Base-by-base conservation (phyloP, 2,797 vertebrate genomes). In the Sebastes matsubarae region DNA sequence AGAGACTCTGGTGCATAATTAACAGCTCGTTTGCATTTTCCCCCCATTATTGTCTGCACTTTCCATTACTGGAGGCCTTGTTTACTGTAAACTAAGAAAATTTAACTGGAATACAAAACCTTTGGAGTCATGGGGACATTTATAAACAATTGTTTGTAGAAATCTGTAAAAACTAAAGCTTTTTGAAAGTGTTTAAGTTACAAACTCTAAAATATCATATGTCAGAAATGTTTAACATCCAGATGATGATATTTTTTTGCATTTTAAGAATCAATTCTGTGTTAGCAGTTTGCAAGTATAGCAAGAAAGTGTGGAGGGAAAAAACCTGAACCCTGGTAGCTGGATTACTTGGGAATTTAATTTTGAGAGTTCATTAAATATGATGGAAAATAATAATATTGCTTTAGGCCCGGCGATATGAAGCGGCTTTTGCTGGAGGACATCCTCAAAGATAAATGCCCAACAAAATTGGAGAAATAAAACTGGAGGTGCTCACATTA, bases 321-420 rank as follows among this genome's bases (percentile, higher is more conserved):
- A 46, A 30, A 59, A 32, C 4, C 67, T 82, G 38, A 64, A 52
- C 27, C 3, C 34, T 36, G 7, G 7, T 67, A 7, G 55, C 22
- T 18, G 68, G 24, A 88, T 81, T 70, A 61, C 10, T n/a, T 1
- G 6, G 63, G 69, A 67, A 87, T 79, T 79, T 82, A 16, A 86
- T 86, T 79, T 75, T 71, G 69, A 22, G 5, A 66, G 20, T 72
- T 84, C 13, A 86, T 85, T 77, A 65, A 72, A 85, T 1, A 0
- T 78, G 50, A 76, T 50, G 27, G 9, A 55, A 68, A 67, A 46
- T 57, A 27, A 1, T 64, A 74, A 68, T 16, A 72, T 46, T 68
- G 2, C 65, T 79, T 68, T 72, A 46, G 52, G 32, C 22, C 1
- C 8, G 30, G n/a, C 5, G 2, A 79, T 59, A 68, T 38, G 34